Base-by-base conservation (phyloP, 2,888 invertebrate genomes). In the Lysandra coridon region DNA sequence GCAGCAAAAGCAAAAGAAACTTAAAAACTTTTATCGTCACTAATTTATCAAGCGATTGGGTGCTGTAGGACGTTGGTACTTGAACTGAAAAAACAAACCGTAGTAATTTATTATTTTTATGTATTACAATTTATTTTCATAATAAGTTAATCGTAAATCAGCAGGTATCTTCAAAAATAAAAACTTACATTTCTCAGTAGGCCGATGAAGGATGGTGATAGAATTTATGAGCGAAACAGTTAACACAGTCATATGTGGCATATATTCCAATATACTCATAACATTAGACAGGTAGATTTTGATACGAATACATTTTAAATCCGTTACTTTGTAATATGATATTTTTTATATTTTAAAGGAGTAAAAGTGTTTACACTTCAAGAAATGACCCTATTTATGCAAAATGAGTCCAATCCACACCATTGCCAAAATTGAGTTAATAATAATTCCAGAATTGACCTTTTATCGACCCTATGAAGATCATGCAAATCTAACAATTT, bases 171-270 rank as follows among this genome's bases (percentile, higher is more conserved):
- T 14, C 4, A 30, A 62, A 23, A 23, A 7, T 69, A 33, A 14
- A 37, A 37, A 37, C 33, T 69, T 69, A 44, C 44, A 44, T 44
- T 74, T 23, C 44, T n/a, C 44, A 44, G n/a, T 73, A 40, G 74
- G 44, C 44, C 12, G 74, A 3, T n/a, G 23, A 73, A 44, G 73
- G 73, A 73, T 44, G n/a, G 2, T 3, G 40, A 44, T 44, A 73
- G 40, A 74, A 74, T 74, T 74, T 44, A 74, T 74, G 74, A 74
- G 74, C 10, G 10, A 74, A 74, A 74, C 74, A 74, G 74, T 74
- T 74, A 74, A n/a, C 23, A 40, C 3, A 40, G 73, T 74, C 44
- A 40, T 44, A 17, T 73, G 17, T 17, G 49, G 33, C 30, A 57
- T 57, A 76, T 53, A 75, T 33, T 76, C 17, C 33, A 5, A 75